phyloP scores from a whole-genome alignment of 2,888 invertebrate genomes.

The Dinocampus coccinellae region DNA sequence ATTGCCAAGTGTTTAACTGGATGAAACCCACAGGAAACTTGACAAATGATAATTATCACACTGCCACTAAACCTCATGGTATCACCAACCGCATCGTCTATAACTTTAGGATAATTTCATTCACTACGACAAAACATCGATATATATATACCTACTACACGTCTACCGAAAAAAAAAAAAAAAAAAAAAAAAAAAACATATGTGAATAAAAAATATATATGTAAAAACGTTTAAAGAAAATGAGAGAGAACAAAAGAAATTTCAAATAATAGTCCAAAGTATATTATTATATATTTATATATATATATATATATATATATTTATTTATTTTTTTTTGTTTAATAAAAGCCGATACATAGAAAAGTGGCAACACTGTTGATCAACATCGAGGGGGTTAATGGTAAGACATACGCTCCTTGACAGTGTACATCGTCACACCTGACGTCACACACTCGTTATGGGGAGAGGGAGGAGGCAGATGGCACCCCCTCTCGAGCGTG shows the following conservation, averaged over 20 bases:
- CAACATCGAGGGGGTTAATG: constrained; percentile 18
- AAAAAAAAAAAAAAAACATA: background rate
- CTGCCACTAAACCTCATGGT: background rate
- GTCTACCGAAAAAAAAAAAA: background rate
- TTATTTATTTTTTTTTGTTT: background rate
- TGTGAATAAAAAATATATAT: no score
- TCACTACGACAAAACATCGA: no score
- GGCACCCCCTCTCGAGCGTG: constrained; percentile 67
- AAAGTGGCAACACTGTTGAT: constrained; percentile 23
- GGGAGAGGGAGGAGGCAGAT: constrained; percentile 67
- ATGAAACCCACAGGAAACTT: background rate
- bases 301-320: background rate
- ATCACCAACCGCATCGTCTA: background rate
- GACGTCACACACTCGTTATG: constrained; percentile 68
- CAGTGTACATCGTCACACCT: constrained; percentile 66
- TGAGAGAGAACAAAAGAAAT: background rate
- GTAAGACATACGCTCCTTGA: constrained; percentile 51
- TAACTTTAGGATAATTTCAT: no score
- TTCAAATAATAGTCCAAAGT: background rate
- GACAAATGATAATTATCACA: constrained; percentile 8
- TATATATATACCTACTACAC: background rate
- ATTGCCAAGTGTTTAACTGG: constrained; percentile 8
- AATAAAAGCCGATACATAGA: no score
- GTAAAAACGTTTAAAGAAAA: no score
- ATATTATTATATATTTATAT: background rate